These are phyloP conservation scores for Boloria euphrosyne DNA, from an alignment of 2,888 invertebrate species.

Conservation along the genomic window DNA sequence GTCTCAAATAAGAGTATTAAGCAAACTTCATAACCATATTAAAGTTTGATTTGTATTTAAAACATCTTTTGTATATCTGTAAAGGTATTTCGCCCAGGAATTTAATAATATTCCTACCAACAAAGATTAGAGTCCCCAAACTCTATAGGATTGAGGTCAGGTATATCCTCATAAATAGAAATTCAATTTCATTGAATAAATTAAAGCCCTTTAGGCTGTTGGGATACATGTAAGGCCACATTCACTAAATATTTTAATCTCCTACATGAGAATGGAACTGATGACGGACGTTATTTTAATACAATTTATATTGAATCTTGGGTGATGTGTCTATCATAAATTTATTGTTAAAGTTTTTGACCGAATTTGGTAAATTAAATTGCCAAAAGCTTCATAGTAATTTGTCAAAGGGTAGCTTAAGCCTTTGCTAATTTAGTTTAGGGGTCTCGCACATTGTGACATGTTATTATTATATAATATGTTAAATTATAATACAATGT, in stretches of 20 bases:
- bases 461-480: too few species aligned
- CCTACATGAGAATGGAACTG: neutral
- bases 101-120: constrained; percentile 9
- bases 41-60: too few species aligned
- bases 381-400: constrained; percentile 4
- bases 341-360: constrained; percentile 7
- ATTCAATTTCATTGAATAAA: constrained; percentile 21
- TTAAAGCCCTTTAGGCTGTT: constrained; percentile 16
- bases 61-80: neutral
- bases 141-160: constrained; percentile 15
- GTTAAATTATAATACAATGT: too few species aligned
- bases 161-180: constrained; percentile 18
- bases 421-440: too few species aligned
- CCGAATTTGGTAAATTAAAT: constrained; percentile 4
- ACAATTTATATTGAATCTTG: constrained; percentile 8
- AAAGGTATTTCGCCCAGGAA: constrained; percentile 4
- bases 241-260: constrained; percentile 12
- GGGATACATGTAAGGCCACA: constrained; percentile 9
- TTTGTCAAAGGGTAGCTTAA: constrained; percentile 9
- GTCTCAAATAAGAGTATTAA: too few species aligned
- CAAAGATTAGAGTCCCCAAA: constrained; percentile 10
- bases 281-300: constrained; percentile 6
- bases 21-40: too few species aligned
- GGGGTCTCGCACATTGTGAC: too few species aligned
- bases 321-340: neutral